A percentile compares a stretch with the other conserved stretches of the same genome.
Conservation (phyloP, 1,140 invertebrate species). For the Harpegnathos saltator region DNA sequence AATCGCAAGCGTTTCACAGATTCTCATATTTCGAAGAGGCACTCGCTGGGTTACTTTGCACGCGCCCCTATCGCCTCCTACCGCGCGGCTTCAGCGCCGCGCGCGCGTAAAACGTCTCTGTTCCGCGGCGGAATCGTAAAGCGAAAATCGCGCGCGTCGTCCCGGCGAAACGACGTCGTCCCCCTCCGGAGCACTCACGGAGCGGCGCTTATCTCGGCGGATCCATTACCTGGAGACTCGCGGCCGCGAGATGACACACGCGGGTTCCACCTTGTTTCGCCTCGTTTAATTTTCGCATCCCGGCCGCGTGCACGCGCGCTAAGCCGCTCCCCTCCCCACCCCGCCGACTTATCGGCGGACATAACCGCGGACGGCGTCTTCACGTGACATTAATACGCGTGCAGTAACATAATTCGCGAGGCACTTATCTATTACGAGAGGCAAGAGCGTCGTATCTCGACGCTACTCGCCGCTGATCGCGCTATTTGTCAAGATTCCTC, state of each 20-base stretch:
- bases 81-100: neutral
- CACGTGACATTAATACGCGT: constrained; percentile 44
- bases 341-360: constrained; percentile 35
- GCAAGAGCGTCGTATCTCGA: constrained; percentile 17
- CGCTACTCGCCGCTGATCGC: constrained; percentile 55
- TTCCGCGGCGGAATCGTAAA: constrained; percentile 52
- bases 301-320: constrained; percentile 2
- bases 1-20: constrained; percentile 4
- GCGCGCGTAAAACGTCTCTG: constrained; percentile 45
- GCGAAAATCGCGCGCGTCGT: constrained; percentile 26
- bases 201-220: constrained; percentile 41
- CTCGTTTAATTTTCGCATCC: constrained; percentile 49
- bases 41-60: constrained; percentile 5
- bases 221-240: constrained; percentile 51
- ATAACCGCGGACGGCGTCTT: neutral
- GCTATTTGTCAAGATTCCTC: constrained; percentile 67
- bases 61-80: constrained; percentile 15
- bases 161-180: constrained; percentile 11
- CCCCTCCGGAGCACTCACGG: neutral
- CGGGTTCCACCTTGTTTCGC: constrained; percentile 43
- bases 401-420: constrained; percentile 49
- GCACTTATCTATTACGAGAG: constrained; percentile 43
- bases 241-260: constrained; percentile 43
- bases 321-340: neutral
- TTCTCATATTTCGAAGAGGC: neutral